These are phyloP conservation scores for Chrosomus eos DNA, from an alignment of 2,797 vertebrate species.

Conservation along the genomic window DNA sequence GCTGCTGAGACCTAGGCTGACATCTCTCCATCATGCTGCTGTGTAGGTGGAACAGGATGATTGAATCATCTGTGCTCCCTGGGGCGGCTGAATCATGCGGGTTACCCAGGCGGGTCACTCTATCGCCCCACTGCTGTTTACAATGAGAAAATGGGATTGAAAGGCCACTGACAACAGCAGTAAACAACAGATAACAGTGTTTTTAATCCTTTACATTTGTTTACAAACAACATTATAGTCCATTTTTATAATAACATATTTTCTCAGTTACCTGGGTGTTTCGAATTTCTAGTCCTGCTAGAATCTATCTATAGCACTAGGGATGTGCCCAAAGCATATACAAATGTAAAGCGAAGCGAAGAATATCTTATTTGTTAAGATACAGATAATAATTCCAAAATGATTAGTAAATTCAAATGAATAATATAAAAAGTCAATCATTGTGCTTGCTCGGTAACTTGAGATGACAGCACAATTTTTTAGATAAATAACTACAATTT, in stretches of 20 bases:
- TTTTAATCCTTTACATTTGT: neutral
- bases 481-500: neutral
- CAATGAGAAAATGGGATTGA: constrained; percentile 10
- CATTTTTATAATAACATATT: neutral
- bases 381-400: neutral
- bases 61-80: constrained; percentile 31
- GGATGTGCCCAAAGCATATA: too few species aligned
- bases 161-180: constrained; percentile 18
- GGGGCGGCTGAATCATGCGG: constrained; percentile 32
- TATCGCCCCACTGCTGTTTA: constrained; percentile 35
- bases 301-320: too few species aligned
- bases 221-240: neutral
- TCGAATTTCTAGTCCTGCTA: neutral
- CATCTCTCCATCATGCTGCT: constrained; percentile 72
- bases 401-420: neutral
- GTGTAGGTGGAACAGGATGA: constrained; percentile 26
- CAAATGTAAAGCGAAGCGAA: too few species aligned
- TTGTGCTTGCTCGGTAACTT: neutral
- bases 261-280: neutral
- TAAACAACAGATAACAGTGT: constrained; percentile 34
- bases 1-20: constrained; percentile 67
- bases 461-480: too few species aligned
- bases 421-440: too few species aligned
- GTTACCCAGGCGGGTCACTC: constrained; percentile 35
- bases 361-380: neutral